phyloP scores from a whole-genome alignment of 2,113 vertebrate genomes.

The Tonatia bakeri region DNA sequence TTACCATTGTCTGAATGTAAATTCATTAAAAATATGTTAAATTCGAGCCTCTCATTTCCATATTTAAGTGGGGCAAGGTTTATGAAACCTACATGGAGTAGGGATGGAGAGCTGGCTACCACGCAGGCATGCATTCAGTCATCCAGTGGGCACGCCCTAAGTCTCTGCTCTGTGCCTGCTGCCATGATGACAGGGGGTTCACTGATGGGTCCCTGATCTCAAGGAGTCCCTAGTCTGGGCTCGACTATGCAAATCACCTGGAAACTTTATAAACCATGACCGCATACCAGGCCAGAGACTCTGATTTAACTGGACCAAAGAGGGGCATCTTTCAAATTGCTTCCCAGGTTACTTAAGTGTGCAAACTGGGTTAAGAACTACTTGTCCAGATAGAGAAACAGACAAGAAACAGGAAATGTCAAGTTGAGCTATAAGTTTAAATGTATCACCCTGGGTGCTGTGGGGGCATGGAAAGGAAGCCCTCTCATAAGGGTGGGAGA shows the following conservation, averaged over 20 bases:
- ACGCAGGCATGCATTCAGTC: neutral
- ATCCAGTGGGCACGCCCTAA: neutral
- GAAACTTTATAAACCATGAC: neutral
- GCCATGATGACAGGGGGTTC: neutral
- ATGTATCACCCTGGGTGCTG: neutral
- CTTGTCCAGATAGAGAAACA: neutral
- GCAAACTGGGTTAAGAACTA: neutral
- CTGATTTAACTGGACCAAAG: neutral
- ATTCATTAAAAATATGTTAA: neutral
- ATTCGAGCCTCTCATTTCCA: neutral
- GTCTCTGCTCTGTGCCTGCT: no score
- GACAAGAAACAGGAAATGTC: neutral
- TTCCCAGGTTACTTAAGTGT: neutral
- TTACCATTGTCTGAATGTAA: neutral
- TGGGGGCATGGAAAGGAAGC: neutral
- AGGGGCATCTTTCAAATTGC: neutral
- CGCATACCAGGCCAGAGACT: neutral
- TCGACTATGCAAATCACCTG: neutral
- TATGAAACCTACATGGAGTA: neutral
- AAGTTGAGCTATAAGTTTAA: neutral
- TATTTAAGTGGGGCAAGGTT: neutral
- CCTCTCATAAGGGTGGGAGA: neutral
- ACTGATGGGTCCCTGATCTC: neutral
- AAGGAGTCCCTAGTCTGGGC: neutral
- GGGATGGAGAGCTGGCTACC: neutral